Base-by-base conservation (phyloP, 2,113 vertebrate genomes). In the Entelurus aequoreus region DNA sequence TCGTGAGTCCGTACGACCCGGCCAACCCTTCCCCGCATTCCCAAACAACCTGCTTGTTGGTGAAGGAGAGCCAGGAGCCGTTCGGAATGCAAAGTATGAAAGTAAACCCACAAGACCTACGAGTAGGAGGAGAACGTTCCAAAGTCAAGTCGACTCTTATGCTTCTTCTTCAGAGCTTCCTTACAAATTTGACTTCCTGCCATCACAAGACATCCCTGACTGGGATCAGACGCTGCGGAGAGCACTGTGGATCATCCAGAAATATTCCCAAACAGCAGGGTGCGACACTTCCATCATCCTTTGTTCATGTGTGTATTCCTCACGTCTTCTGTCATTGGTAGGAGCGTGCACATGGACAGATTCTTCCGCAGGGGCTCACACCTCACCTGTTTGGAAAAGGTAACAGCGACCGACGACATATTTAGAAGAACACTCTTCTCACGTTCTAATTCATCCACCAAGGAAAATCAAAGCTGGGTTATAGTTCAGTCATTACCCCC, bases 1-100 rank as follows among this genome's bases (percentile, higher is more conserved):
- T 99, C n/a, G 84, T 99, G 75, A 99, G 95, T 73, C 96, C 97
- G 1, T 99, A 96, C 73, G 96, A 99, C 87, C 90, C 91, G 44
- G 92, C 88, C 36, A 98, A 99, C 71, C 81, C 93, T 51, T 94
- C 94, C 8, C 96, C 95, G 0, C 93, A 94, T 69, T 98, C 97
- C 68, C 94, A 98, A 83, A 93, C 94, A 8, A 97, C 95, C 71
- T 99, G 96, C 75, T 79, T 99, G 71, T 85, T 97, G 70, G 96
- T 99, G 66, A 94, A 92, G 35, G 94, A 95, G 28, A 93, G 92
- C 77, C 80, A 88, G 46, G 93, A 92, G 50, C 44, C 90, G 21
- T 84, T 92, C 6, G 92, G 92, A 21, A 84, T 87, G 16, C 94
- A 94, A 54, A 95, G 97, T 99, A 90, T 79, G 94, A 9, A 46